These are phyloP conservation scores for Melanotaenia maccullochi DNA, from an alignment of 2,797 vertebrate species.

Conservation along the genomic window DNA sequence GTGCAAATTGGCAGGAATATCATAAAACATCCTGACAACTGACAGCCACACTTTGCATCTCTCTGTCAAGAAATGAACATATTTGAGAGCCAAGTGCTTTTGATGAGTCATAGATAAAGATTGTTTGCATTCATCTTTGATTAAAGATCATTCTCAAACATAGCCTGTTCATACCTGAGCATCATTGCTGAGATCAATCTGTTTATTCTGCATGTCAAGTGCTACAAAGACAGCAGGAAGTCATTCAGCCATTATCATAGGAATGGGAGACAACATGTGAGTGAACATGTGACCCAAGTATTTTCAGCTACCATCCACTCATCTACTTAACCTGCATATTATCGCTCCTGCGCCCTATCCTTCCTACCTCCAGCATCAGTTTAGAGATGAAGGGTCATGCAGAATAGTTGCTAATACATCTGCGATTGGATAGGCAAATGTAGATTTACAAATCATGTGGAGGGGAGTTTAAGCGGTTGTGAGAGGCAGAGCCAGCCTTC, in stretches of 20 bases:
- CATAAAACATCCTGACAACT: background rate
- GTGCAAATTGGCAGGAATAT: background rate
- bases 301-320: background rate
- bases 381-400: slow-evolving; percentile 17
- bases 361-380: background rate
- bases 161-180: too few species aligned
- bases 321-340: slow-evolving; percentile 21
- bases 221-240: background rate
- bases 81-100: background rate
- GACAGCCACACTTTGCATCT: background rate
- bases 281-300: background rate
- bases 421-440: slow-evolving; percentile 32
- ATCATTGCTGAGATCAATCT: too few species aligned
- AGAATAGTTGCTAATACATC: slow-evolving; percentile 36
- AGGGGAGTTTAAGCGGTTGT: background rate
- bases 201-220: too few species aligned
- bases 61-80: background rate
- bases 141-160: background rate
- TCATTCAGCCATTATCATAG: background rate
- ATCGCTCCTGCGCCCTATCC: background rate
- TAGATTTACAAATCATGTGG: slow-evolving; percentile 38
- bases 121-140: background rate
- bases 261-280: slow-evolving; percentile 3
- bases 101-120: background rate
- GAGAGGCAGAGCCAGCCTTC: slow-evolving; percentile 16